A percentile compares a stretch with the other conserved stretches of the same genome.
Conservation (phyloP, 2,113 vertebrate genomes). For the Mormoops blainvillei region DNA sequence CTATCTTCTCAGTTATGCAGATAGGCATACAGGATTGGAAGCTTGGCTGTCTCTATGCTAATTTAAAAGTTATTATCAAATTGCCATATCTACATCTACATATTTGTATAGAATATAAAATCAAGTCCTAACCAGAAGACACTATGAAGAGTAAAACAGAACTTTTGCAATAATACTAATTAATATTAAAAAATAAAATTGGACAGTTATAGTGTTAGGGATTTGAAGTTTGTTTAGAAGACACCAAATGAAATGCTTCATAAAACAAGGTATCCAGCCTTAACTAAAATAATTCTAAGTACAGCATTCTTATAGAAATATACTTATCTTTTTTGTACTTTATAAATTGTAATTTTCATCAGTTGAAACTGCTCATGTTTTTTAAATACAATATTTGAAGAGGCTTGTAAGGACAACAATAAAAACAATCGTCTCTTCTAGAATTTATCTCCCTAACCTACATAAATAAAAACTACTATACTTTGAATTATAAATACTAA, state of each 20-base stretch:
- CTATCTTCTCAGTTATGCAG: background rate
- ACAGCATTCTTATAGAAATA: background rate
- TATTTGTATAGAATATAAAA: slow-evolving; percentile 13
- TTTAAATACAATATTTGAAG: background rate
- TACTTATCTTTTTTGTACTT: background rate
- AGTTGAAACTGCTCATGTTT: background rate
- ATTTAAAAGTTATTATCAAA: slow-evolving; percentile 47
- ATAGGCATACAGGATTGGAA: slow-evolving; percentile 20
- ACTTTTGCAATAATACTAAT: background rate
- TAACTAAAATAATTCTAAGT: background rate
- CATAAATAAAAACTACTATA: background rate
- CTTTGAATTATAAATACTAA: background rate
- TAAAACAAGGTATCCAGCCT: background rate
- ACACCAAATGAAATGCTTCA: background rate
- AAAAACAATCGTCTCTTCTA: background rate
- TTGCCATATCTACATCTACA: slow-evolving; percentile 7
- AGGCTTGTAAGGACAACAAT: background rate
- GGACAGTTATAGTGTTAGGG: background rate
- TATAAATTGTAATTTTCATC: background rate
- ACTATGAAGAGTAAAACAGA: background rate
- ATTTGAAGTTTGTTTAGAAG: background rate
- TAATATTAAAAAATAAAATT: background rate
- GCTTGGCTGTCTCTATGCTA: background rate
- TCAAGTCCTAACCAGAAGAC: background rate
- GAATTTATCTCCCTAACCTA: background rate